phyloP scores from a whole-genome alignment of 1,140 invertebrate species.

The Drosophila ironensis region DNA sequence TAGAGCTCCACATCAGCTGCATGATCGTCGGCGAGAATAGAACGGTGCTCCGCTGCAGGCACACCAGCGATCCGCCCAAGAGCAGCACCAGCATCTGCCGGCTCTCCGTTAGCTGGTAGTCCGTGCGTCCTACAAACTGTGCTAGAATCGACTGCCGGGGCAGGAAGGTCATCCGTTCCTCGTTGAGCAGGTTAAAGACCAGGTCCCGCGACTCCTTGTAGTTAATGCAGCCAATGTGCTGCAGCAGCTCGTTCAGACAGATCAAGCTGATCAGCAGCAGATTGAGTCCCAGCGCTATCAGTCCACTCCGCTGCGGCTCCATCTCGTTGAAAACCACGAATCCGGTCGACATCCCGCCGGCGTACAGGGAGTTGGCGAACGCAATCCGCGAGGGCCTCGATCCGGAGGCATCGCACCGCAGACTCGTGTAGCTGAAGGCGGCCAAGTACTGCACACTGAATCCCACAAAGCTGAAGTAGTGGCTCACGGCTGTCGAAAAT shows the following conservation, averaged over 20 bases:
- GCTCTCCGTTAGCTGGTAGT: conserved; percentile 48
- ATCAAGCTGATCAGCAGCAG: conserved; percentile 43
- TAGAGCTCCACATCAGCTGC: conserved; percentile 68
- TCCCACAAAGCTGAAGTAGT: conserved; percentile 73
- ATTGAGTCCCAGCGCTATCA: conserved; percentile 51
- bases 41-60: conserved; percentile 43
- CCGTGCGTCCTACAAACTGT: conserved; percentile 59
- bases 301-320: conserved; percentile 54
- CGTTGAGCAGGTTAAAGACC: conserved; percentile 72
- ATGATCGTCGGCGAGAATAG: conserved; percentile 56
- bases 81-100: conserved; percentile 65
- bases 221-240: conserved; percentile 55
- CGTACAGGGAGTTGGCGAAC: conserved; percentile 57
- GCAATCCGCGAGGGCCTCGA: conserved; percentile 55
- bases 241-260: conserved; percentile 67
- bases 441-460: conserved; percentile 57
- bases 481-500: conserved; percentile 51
- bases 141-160: conserved; percentile 57
- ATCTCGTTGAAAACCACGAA: conserved; percentile 75
- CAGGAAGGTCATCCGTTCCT: conserved; percentile 64
- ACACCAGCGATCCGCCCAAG: conserved; percentile 39
- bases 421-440: conserved; percentile 63
- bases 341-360: conserved; percentile 49
- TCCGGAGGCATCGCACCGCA: conserved; percentile 58
- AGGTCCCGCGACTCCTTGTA: conserved; percentile 69